Evolutionary conservation across 2,113 vertebrate genomes (phyloP), one percentile per base, ranked within the genome.

Genomic region (Clarias magur): DNA sequence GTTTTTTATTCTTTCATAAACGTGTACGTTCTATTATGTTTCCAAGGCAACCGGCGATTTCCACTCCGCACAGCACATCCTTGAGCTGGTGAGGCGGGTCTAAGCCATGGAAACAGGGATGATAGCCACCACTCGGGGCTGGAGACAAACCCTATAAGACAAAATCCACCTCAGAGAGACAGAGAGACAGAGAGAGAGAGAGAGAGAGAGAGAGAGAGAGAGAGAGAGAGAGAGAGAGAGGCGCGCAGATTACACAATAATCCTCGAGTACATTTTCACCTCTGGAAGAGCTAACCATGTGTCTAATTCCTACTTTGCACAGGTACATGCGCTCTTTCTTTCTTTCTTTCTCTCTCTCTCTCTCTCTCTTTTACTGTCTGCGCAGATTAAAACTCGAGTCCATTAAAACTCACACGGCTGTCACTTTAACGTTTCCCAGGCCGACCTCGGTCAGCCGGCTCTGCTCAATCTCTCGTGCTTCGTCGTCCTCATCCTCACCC

Each of bases 241-340:
- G 90, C 86, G 80, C 91, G 92, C 89, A 93, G 94, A 95, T 95
- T 95, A 95, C 94, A 94, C 93, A 95, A 95, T 94, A 95, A 95
- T 95, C 94, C 94, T 87, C 85, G 93, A 89, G 93, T 95, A 94
- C 91, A 91, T 86, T 94, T 92, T 92, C 88, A 92, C 93, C 91
- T 91, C 91, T 92, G 89, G 90, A 94, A 93, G 93, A 90, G 16
- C 89, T 92, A 88, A 90, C 90, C 88, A 85, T 86, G 91, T 92
- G 91, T 92, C 91, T 92, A 90, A 93, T 92, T 89, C 89, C 92
- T 88, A 92, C 93, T 91, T 89, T 88, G 87, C 90, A 91, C 92
- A 91, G 57, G 67, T 81, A 91, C 92, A 91, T 92, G 93, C 76
- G 13, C 67, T 38, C 82, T 70, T 54, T 72, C 78, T 38, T 76